These are phyloP conservation scores for Teleogryllus occipitalis DNA, from an alignment of 1,140 invertebrate species.

Conservation along the genomic window DNA sequence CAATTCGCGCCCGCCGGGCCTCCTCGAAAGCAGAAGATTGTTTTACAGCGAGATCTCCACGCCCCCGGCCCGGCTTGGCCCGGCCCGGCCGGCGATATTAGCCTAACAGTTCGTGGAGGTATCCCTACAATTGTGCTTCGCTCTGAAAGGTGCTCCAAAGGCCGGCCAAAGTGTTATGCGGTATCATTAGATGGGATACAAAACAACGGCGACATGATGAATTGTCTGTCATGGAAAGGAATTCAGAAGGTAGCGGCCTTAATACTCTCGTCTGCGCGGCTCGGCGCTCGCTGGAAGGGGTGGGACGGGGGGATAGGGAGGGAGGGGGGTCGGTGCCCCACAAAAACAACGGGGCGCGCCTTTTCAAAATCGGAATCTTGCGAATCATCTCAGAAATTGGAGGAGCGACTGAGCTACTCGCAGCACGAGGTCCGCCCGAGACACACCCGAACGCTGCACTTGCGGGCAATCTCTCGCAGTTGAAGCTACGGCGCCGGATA, in stretches of 20 bases:
- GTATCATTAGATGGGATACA: not conserved
- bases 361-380: conserved; percentile 5
- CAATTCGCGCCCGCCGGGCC: too few relatives aligned
- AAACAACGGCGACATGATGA: conserved; percentile 3
- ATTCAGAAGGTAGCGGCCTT: not conserved
- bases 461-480: too few relatives aligned
- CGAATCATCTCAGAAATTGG: conserved; percentile 4
- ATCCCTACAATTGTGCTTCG: not conserved
- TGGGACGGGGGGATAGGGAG: too few relatives aligned
- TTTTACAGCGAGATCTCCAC: not conserved
- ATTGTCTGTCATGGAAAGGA: conserved; percentile 4
- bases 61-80: not conserved
- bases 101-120: not conserved
- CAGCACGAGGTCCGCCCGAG: not conserved
- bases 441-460: too few relatives aligned
- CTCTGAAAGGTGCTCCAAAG: not conserved
- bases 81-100: not conserved
- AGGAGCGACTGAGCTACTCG: not conserved
- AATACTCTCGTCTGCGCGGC: not conserved
- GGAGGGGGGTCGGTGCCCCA: not conserved
- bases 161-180: not conserved
- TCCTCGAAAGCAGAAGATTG: not conserved
- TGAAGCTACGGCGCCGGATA: too few relatives aligned
- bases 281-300: too few relatives aligned
- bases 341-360: not conserved